These are phyloP conservation scores for Scolopax mira DNA, from an alignment of 2,113 vertebrate species.

Conservation along the genomic window DNA sequence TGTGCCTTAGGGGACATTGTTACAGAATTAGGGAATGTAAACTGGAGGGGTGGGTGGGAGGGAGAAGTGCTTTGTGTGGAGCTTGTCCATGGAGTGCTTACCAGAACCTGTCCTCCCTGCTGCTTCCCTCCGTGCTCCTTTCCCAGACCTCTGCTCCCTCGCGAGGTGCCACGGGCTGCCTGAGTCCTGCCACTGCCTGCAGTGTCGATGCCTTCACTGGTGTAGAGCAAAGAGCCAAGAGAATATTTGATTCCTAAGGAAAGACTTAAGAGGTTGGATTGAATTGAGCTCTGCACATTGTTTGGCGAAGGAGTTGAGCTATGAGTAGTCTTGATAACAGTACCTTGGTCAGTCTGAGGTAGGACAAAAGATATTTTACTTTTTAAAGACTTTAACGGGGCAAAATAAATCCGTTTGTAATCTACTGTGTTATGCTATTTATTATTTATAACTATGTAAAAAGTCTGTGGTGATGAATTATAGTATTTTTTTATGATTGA, in stretches of 20 bases:
- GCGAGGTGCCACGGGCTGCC: background rate
- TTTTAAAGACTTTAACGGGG: conserved; percentile 53
- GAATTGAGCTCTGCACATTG: background rate
- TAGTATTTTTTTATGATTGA: conserved; percentile 78
- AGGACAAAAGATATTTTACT: conserved; percentile 38
- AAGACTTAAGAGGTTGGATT: background rate
- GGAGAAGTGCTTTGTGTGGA: conserved; percentile 49
- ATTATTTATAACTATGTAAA: conserved; percentile 76
- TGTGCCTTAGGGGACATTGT: conserved; percentile 74
- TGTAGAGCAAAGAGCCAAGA: background rate
- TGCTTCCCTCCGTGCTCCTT: conserved; percentile 22
- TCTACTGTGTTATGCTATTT: conserved; percentile 75
- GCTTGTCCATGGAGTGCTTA: conserved; percentile 53
- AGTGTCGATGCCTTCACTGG: background rate
- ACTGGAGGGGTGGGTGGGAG: conserved; percentile 55
- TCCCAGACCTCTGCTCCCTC: background rate
- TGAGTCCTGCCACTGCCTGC: background rate
- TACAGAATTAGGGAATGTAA: conserved; percentile 57
- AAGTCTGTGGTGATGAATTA: conserved; percentile 72
- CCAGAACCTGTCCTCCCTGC: background rate
- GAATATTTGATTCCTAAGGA: background rate
- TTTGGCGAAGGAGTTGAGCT: conserved; percentile 38
- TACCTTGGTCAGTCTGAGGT: conserved; percentile 45
- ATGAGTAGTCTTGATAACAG: conserved; percentile 12
- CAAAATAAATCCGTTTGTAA: conserved; percentile 68